Evolutionary conservation across 2,797 vertebrate species (phyloP).

Genomic region (Halcyon smyrnensis): DNA sequence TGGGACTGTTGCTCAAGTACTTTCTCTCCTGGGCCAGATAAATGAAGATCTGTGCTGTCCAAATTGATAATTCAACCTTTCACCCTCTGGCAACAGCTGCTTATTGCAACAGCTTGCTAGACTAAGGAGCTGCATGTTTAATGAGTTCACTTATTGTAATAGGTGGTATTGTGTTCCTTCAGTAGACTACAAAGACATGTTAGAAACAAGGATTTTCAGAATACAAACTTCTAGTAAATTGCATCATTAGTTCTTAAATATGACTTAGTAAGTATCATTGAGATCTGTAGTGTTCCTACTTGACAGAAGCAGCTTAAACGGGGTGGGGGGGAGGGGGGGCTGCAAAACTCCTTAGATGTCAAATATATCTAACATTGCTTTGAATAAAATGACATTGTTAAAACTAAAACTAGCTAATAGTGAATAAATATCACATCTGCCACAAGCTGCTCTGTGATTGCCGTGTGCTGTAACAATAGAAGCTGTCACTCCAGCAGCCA

Average conservation of each 20-base stretch:
- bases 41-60: constrained; percentile 59
- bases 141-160: constrained; percentile 69
- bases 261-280: not conserved
- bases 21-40: constrained; percentile 4
- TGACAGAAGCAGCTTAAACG: not conserved
- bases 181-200: too few relatives aligned
- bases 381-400: constrained; percentile 11
- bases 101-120: constrained; percentile 80
- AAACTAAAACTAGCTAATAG: constrained; percentile 36
- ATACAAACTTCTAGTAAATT: not conserved
- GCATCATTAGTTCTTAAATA: constrained; percentile 30
- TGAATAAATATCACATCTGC: constrained; percentile 65
- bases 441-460: constrained; percentile 45
- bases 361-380: constrained; percentile 18
- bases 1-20: not conserved
- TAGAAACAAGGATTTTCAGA: not conserved
- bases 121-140: constrained; percentile 72
- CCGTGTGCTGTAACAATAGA: constrained; percentile 64
- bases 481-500: constrained; percentile 54
- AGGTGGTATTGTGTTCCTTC: too few relatives aligned
- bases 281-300: not conserved
- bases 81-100: constrained; percentile 81
- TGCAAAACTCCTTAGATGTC: not conserved
- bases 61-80: constrained; percentile 75
- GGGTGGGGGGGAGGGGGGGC: not conserved